Evolutionary conservation across 2,113 vertebrate genomes (phyloP).

Genomic region (Rhynchopsitta pachyrhyncha): DNA sequence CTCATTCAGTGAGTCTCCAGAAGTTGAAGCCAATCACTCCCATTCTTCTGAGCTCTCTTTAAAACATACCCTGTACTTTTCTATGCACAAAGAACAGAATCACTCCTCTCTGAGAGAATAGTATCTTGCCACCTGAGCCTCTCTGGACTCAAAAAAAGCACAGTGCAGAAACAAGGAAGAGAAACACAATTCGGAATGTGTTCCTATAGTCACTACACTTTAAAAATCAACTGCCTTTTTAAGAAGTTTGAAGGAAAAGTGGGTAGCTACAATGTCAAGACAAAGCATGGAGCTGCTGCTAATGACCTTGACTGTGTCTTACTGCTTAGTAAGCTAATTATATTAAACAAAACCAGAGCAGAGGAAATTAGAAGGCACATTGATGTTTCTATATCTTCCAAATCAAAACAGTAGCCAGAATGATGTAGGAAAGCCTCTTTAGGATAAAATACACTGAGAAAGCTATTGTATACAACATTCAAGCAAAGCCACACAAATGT

Average conservation of each 20-base stretch:
- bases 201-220: neutral
- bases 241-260: neutral
- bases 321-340: slow-evolving; percentile 39
- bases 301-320: neutral
- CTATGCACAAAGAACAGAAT: neutral
- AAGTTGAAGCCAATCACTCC: neutral
- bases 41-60: neutral
- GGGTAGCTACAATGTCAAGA: neutral
- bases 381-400: slow-evolving; percentile 40
- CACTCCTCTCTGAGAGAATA: neutral
- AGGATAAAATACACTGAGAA: neutral
- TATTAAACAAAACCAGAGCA: slow-evolving; percentile 6
- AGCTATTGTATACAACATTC: neutral
- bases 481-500: neutral
- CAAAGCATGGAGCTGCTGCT: slow-evolving; percentile 8
- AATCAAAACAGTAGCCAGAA: slow-evolving; percentile 23
- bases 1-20: neutral
- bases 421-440: slow-evolving; percentile 23
- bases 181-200: neutral
- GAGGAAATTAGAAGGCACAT: slow-evolving; percentile 47
- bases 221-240: neutral
- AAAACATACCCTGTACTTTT: neutral
- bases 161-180: neutral
- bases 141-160: neutral
- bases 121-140: neutral